These are phyloP conservation scores for Dioctria linearis DNA, from an alignment of 2,888 invertebrate species.

Conservation along the genomic window DNA sequence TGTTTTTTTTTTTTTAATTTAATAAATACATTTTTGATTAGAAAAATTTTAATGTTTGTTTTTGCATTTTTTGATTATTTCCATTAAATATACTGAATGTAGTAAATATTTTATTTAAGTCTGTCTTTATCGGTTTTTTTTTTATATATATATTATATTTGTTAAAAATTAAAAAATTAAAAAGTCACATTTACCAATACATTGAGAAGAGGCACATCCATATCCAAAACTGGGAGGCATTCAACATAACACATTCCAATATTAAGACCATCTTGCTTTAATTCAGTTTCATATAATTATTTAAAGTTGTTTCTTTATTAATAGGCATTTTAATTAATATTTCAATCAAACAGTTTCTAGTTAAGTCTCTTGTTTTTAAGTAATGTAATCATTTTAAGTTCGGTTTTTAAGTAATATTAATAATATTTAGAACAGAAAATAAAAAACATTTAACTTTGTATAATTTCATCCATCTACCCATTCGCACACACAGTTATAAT, in stretches of 20 bases:
- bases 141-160: background rate
- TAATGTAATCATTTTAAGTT: slow-evolving; percentile 37
- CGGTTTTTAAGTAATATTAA: slow-evolving; percentile 8
- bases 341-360: slow-evolving; percentile 59
- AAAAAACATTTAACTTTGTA: slow-evolving; percentile 25
- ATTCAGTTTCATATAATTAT: slow-evolving; percentile 56
- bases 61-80: slow-evolving; percentile 45
- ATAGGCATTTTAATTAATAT: slow-evolving; percentile 22
- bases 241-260: slow-evolving; percentile 65
- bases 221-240: slow-evolving; percentile 63
- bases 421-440: background rate
- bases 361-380: slow-evolving; percentile 52
- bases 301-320: slow-evolving; percentile 58
- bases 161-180: slow-evolving; percentile 65
- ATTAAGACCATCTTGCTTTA: slow-evolving; percentile 61
- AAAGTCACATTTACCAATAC: slow-evolving; percentile 71
- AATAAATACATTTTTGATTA: background rate
- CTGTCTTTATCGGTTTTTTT: slow-evolving; percentile 36
- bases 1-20: background rate
- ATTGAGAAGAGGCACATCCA: slow-evolving; percentile 64
- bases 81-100: slow-evolving; percentile 33
- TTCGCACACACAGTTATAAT: slow-evolving; percentile 16
- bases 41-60: slow-evolving; percentile 3
- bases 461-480: slow-evolving; percentile 49
- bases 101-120: slow-evolving; percentile 36